Evolutionary conservation across 2,888 invertebrate species (phyloP), one percentile per base, ranked within the genome.

Genomic region (Prosapia bicincta): DNA sequence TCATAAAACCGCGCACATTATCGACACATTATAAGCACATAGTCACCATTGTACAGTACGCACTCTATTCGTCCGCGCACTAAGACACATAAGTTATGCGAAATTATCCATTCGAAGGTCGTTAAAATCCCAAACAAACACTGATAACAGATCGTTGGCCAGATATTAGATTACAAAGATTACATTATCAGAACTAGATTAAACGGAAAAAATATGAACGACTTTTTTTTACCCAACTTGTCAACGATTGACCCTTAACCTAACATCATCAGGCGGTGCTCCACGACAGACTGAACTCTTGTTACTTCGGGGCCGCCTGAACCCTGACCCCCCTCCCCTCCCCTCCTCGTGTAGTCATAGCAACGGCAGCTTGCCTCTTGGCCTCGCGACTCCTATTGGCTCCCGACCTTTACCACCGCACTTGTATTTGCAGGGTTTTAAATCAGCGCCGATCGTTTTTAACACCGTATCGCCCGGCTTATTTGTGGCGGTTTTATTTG

Each of bases 351-450:
- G 78, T 80, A 24, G 13, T 72, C 72, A 78, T 76, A 77, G 77
- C 77, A 78, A 80, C 80, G 32, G 74, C 54, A 28, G 71, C 71
- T 71, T 71, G 75, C 30, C 75, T 73, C 69, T 71, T 79, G 78
- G 79, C 78, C 79, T 78, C 76, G 73, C 77, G 72, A 76, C 79
- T 79, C 79, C 79, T 78, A 80, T 80, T 80, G 80, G 79, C 78
- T 78, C 78, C 78, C 78, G 79, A 83, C 83, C 80, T 76, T 54
- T 54, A 54, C 54, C 54, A 54, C 20, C 54, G 54, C 54, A 54
- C 54, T 10, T 20, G 54, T 54, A 54, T 78, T 79, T 69, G 76
- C 78, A 75, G 78, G 68, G 66, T 68, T 69, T 71, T 71, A 72
- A 75, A 74, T 78, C 72, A 76, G 76, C 78, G 74, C 68, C 38